Evolutionary conservation across 1,140 invertebrate species (phyloP).

Genomic region (Apocrypta bakeri): DNA sequence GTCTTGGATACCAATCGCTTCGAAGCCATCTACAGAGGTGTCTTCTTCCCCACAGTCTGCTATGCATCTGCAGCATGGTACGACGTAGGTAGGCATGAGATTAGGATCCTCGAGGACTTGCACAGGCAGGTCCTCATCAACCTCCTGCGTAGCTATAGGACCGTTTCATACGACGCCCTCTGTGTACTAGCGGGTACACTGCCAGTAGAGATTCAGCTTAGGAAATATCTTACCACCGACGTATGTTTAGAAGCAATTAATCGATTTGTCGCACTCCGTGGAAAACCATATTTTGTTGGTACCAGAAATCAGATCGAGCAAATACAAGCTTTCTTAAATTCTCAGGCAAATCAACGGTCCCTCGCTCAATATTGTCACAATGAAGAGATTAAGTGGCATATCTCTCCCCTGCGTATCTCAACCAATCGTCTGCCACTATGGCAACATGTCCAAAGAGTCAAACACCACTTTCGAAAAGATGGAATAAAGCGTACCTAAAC

Average conservation of each 20-base stretch:
- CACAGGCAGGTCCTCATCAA: too few species aligned
- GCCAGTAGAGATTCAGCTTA: conserved; percentile 52
- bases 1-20: too few species aligned
- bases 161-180: too few species aligned
- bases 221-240: conserved; percentile 56
- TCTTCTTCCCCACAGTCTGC: too few species aligned
- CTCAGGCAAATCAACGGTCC: not conserved
- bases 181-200: too few species aligned
- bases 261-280: not conserved
- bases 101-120: too few species aligned
- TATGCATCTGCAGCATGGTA: too few species aligned
- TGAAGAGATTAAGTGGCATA: conserved; percentile 7
- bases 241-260: conserved; percentile 19
- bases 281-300: conserved; percentile 11
- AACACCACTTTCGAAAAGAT: conserved; percentile 60
- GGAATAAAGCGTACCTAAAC: conserved; percentile 57
- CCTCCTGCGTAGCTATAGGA: conserved; percentile 11
- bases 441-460: conserved; percentile 53
- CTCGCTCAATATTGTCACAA: not conserved
- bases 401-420: not conserved
- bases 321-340: not conserved
- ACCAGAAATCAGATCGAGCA: conserved; percentile 25
- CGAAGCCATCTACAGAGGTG: too few species aligned
- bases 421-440: conserved; percentile 50
- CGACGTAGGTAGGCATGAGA: too few species aligned